phyloP scores from a whole-genome alignment of 2,797 vertebrate genomes.

The Poeciliopsis presidionis region DNA sequence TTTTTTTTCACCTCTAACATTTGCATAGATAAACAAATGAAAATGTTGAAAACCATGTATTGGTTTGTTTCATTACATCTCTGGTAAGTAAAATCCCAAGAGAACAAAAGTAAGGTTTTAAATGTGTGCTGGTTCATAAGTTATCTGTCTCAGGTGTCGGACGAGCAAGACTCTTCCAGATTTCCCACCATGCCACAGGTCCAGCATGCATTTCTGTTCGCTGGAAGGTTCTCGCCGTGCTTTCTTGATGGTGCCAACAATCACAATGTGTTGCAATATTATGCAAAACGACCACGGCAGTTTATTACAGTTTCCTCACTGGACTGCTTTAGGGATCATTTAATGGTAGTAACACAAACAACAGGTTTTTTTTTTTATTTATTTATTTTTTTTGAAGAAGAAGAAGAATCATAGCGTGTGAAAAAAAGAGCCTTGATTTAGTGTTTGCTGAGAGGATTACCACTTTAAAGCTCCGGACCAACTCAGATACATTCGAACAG shows the following conservation, averaged over 20 bases:
- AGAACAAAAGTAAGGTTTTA: neutral
- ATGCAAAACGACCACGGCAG: neutral
- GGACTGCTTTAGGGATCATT: neutral
- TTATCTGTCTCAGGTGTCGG: neutral
- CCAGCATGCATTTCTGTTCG: neutral
- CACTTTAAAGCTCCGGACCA: neutral
- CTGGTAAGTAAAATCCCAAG: neutral
- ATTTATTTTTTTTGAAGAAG: too few species aligned
- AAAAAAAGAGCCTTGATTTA: neutral
- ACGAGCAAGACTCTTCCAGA: neutral
- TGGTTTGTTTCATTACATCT: neutral
- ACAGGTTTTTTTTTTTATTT: neutral
- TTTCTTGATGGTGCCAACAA: neutral
- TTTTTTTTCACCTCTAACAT: neutral
- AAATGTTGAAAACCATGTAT: neutral
- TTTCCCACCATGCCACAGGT: neutral
- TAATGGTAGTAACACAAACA: constrained; percentile 6
- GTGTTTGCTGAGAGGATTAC: neutral
- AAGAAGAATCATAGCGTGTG: neutral
- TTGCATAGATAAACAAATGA: neutral
- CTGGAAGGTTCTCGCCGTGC: neutral
- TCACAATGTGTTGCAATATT: neutral
- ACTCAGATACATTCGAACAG: neutral
- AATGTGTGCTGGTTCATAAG: neutral
- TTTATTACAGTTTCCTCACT: neutral